Conservation (phyloP, 2,113 vertebrate species). For the Tylochromis polylepis region DNA sequence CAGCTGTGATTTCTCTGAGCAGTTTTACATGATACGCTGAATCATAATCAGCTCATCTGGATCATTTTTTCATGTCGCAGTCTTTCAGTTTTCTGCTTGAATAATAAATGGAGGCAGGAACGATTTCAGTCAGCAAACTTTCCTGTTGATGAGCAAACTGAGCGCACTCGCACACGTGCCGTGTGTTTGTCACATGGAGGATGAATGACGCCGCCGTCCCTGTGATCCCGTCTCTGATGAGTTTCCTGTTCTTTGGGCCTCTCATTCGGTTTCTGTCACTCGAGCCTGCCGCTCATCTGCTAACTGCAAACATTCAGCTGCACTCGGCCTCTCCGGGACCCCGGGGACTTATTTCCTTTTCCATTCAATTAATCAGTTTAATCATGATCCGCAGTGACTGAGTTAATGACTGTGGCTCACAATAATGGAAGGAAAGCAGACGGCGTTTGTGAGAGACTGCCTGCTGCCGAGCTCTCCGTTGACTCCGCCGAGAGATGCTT, state of each 20-base stretch:
- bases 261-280: neutral
- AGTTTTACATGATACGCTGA: neutral
- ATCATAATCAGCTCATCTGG: neutral
- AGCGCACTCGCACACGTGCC: neutral
- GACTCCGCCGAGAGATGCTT: neutral
- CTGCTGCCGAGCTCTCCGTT: neutral
- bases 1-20: neutral
- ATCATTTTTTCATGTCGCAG: neutral
- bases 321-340: neutral
- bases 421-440: neutral
- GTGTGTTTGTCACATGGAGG: neutral
- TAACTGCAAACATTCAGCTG: neutral
- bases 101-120: neutral
- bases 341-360: neutral
- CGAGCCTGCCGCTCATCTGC: neutral
- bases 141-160: neutral
- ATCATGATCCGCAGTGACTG: neutral
- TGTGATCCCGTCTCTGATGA: neutral
- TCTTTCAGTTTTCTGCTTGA: neutral
- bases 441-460: neutral
- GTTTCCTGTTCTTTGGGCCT: neutral
- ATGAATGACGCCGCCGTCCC: neutral
- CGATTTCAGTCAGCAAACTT: neutral
- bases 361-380: constrained; percentile 30
- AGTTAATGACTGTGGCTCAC: neutral